Conservation (phyloP, 2,888 invertebrate species). For the Melanophora roralis region DNA sequence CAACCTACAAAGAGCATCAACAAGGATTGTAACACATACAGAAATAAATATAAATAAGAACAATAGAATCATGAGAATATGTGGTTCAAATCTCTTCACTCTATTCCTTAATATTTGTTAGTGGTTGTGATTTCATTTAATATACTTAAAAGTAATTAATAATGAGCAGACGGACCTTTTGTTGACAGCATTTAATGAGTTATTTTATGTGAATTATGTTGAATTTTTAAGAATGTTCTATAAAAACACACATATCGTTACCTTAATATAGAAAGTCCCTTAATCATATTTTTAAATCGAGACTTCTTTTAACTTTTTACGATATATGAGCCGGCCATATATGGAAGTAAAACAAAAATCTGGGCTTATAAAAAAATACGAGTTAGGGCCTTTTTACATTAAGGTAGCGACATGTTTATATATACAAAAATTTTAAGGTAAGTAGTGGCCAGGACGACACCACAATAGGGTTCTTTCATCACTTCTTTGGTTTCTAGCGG, state of each 20-base stretch:
- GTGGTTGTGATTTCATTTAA: background rate
- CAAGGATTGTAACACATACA: background rate
- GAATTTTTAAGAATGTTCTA: background rate
- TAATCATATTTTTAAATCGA: no score
- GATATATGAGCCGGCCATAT: no score
- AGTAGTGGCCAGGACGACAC: no score
- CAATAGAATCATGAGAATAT: background rate
- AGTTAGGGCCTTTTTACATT: no score
- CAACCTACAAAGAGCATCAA: background rate
- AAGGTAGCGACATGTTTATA: no score
- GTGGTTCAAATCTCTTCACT: background rate
- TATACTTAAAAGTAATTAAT: constrained; percentile 38
- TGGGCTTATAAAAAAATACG: no score
- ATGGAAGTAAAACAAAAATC: no score
- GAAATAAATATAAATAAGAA: background rate
- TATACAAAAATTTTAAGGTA: no score
- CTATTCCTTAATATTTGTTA: background rate
- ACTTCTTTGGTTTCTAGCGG: no score
- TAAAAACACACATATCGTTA: background rate
- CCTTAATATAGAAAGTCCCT: no score
- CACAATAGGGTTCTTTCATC: no score
- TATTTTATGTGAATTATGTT: background rate
- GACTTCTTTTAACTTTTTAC: no score
- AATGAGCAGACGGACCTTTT: background rate
- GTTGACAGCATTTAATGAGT: background rate